phyloP scores from a whole-genome alignment of 2,888 invertebrate genomes.

The Eupelmus urozonus region DNA sequence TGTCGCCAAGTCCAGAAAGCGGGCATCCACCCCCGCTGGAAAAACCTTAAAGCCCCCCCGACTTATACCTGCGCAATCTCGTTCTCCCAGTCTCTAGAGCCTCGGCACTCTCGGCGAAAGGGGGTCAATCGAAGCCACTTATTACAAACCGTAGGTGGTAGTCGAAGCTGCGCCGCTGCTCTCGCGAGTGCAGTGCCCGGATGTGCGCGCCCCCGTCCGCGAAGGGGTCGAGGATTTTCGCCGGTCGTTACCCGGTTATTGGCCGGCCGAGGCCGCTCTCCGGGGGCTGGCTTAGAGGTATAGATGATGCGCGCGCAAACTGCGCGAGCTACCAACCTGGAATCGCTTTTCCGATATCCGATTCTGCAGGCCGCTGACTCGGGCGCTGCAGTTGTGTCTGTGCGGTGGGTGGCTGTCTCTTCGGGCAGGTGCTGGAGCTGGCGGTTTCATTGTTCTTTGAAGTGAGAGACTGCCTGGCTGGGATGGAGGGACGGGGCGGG shows the following conservation, averaged over 20 bases:
- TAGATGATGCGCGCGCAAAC: constrained; percentile 31
- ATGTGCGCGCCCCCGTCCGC: background rate
- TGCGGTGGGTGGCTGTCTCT: background rate
- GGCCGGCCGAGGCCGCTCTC: constrained; percentile 30
- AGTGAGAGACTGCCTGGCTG: too few relatives aligned
- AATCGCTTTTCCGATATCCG: constrained; percentile 52
- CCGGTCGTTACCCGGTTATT: constrained; percentile 56
- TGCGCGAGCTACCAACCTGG: background rate
- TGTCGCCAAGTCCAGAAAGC: too few relatives aligned
- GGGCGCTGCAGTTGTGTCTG: background rate
- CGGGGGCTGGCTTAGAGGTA: background rate
- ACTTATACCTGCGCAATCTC: too few relatives aligned
- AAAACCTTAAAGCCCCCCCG: too few relatives aligned
- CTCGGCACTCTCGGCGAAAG: constrained; percentile 4
- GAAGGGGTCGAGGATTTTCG: constrained; percentile 38
- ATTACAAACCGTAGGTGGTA: background rate
- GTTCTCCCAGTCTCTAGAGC: too few relatives aligned
- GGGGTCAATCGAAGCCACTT: constrained; percentile 43
- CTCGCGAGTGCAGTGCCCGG: constrained; percentile 34
- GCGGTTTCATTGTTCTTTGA: background rate
- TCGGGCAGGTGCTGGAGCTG: too few relatives aligned
- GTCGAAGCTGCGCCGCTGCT: background rate
- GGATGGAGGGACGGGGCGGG: too few relatives aligned
- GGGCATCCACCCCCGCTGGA: too few relatives aligned
- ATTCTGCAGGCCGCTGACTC: background rate